Evolutionary conservation across 2,113 vertebrate species (phyloP).

Genomic region (Epinephelus cyanopodus): DNA sequence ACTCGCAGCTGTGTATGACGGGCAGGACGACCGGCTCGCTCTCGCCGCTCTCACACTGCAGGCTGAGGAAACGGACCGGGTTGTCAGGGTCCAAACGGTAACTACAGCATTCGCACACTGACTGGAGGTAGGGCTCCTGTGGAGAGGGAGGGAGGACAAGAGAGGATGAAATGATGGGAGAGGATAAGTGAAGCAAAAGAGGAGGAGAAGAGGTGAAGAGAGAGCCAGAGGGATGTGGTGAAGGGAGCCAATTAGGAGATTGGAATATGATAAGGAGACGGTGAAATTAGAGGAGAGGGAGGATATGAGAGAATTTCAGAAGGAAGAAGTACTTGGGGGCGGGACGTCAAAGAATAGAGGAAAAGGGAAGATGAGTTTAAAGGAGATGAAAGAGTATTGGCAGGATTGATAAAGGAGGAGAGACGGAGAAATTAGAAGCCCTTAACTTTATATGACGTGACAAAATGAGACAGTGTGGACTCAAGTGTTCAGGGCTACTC

Average conservation of each 20-base stretch:
- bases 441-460: neutral
- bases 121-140: constrained; percentile 92
- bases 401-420: neutral
- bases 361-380: neutral
- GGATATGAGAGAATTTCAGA: neutral
- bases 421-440: neutral
- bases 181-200: neutral
- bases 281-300: constrained; percentile 8
- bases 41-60: constrained; percentile 84
- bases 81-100: constrained; percentile 88
- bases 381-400: neutral
- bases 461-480: neutral
- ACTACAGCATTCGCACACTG: constrained; percentile 90
- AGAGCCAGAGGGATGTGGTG: neutral
- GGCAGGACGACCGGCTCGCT: constrained; percentile 89
- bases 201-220: neutral
- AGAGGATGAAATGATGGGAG: neutral
- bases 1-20: constrained; percentile 91
- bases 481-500: neutral
- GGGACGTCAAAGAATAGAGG: neutral
- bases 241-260: constrained; percentile 22
- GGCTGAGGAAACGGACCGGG: constrained; percentile 88
- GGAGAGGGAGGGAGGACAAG: neutral
- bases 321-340: neutral
- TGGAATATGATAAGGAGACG: constrained; percentile 8